Evolutionary conservation across 1,140 invertebrate genomes (phyloP).

Genomic region (Saccostrea cuccullata): DNA sequence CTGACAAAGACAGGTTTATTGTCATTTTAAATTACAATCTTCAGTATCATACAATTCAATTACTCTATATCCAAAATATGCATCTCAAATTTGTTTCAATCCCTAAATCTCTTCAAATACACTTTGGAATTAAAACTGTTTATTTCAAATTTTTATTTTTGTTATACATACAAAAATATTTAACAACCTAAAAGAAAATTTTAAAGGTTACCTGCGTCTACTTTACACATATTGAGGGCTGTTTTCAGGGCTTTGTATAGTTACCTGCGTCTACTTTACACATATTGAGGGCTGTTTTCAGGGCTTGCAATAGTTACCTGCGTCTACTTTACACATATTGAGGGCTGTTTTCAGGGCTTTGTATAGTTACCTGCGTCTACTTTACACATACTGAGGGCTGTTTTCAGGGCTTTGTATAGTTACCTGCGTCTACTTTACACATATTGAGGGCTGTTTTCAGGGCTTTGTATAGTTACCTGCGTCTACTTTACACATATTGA

Average conservation of each 20-base stretch:
- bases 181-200: too few species aligned
- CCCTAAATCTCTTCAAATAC: too few species aligned
- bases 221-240: conserved; percentile 83
- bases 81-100: too few species aligned
- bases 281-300: conserved; percentile 83
- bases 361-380: conserved; percentile 77
- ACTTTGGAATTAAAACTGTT: too few species aligned
- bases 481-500: conserved; percentile 82
- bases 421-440: conserved; percentile 79
- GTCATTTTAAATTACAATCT: not conserved
- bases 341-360: conserved; percentile 83
- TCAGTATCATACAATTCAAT: too few species aligned
- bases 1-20: conserved; percentile 47
- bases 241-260: conserved; percentile 82
- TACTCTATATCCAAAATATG: too few species aligned
- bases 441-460: conserved; percentile 83
- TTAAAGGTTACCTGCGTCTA: conserved; percentile 69
- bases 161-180: too few species aligned
- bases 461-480: conserved; percentile 79
- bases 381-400: conserved; percentile 83
- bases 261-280: conserved; percentile 78
- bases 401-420: conserved; percentile 81
- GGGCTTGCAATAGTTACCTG: conserved; percentile 79
- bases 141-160: too few species aligned
- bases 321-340: conserved; percentile 81